phyloP scores from a whole-genome alignment of 2,113 vertebrate species.

The Sinocyclocheilus maitianheensis region DNA sequence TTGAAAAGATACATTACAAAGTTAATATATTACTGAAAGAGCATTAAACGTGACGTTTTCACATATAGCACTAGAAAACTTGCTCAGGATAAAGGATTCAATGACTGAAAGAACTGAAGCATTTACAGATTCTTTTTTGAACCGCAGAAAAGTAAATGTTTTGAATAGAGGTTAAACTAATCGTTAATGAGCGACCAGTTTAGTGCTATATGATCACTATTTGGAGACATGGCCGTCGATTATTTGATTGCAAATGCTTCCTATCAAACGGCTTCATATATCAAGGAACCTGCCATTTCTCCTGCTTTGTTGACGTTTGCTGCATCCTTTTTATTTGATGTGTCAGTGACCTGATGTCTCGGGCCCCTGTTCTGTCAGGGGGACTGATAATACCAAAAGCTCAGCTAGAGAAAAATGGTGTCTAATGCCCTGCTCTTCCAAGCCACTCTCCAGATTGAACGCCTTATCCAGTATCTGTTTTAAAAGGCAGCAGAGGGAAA shows the following conservation, averaged over 20 bases:
- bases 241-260: neutral
- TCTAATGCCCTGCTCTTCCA: conserved; percentile 33
- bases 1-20: neutral
- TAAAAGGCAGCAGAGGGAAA: conserved; percentile 35
- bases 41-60: too few species aligned
- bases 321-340: neutral
- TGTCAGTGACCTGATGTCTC: conserved; percentile 21
- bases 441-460: conserved; percentile 14
- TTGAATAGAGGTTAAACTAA: neutral
- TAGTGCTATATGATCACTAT: neutral
- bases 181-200: neutral
- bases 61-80: neutral
- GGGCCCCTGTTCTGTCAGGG: conserved; percentile 21
- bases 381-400: conserved; percentile 5
- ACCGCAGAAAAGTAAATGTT: neutral
- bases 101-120: neutral
- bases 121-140: neutral
- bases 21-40: neutral
- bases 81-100: neutral
- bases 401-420: conserved; percentile 20
- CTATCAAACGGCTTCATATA: neutral
- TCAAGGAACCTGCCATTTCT: neutral
- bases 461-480: conserved; percentile 30
- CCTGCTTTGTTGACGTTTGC: neutral
- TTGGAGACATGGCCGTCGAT: neutral